phyloP scores from a whole-genome alignment of 2,113 vertebrate genomes.

The Zosterops hypoxanthus region DNA sequence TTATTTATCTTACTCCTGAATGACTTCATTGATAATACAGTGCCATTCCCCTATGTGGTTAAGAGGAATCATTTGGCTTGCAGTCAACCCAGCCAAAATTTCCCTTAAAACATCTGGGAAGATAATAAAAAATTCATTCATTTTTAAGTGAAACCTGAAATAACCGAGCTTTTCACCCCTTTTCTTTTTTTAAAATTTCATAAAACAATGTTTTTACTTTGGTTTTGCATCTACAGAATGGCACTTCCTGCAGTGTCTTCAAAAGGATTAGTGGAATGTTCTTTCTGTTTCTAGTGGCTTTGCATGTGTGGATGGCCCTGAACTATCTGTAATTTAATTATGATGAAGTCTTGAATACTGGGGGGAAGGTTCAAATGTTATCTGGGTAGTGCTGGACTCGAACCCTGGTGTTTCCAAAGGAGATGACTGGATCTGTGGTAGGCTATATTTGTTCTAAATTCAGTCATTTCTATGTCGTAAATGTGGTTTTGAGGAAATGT shows the following conservation, averaged over 20 bases:
- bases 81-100: neutral
- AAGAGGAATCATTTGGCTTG: neutral
- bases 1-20: neutral
- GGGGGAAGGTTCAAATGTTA: neutral
- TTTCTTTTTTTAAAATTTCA: neutral
- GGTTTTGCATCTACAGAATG: neutral
- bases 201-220: fast-evolving
- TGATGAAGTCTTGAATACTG: neutral
- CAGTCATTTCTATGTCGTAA: neutral
- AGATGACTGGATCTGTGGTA: fast-evolving
- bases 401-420: neutral
- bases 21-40: neutral
- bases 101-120: neutral
- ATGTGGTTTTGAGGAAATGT: neutral
- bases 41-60: neutral
- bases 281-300: neutral
- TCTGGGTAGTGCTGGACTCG: neutral
- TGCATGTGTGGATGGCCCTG: neutral
- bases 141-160: neutral
- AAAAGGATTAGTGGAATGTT: neutral
- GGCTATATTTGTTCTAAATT: neutral
- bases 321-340: neutral
- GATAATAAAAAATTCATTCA: neutral
- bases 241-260: neutral
- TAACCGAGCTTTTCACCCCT: neutral